phyloP scores from a whole-genome alignment of 2,888 invertebrate species.

The Ferrisia virgata region DNA sequence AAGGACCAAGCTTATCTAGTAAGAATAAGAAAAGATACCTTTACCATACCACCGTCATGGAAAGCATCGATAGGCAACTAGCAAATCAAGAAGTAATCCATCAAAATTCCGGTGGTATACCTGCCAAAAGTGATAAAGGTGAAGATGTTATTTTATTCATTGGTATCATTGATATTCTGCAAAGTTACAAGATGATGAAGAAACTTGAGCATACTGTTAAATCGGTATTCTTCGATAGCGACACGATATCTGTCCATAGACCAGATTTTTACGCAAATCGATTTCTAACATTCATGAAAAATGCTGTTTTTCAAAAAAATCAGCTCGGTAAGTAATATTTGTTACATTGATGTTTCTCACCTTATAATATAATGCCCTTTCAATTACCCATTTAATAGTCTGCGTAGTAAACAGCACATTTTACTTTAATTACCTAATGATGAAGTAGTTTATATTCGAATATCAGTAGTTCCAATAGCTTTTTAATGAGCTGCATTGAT shows the following conservation, averaged over 20 bases:
- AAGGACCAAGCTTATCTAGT: constrained; percentile 24
- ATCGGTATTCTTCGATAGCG: constrained; percentile 41
- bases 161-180: constrained; percentile 45
- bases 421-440: not conserved
- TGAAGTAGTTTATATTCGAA: not conserved
- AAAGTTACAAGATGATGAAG: constrained; percentile 45
- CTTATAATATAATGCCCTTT: too few relatives aligned
- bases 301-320: constrained; percentile 40
- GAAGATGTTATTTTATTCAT: constrained; percentile 39
- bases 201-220: constrained; percentile 45
- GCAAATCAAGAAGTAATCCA: not conserved
- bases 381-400: too few relatives aligned
- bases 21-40: constrained; percentile 34
- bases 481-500: not conserved
- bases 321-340: constrained; percentile 34
- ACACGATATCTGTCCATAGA: constrained; percentile 43
- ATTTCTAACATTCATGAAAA: constrained; percentile 41
- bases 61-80: constrained; percentile 35
- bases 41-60: constrained; percentile 43
- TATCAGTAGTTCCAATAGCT: not conserved
- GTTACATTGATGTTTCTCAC: too few relatives aligned
- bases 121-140: constrained; percentile 38
- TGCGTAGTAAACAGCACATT: too few relatives aligned
- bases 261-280: constrained; percentile 45
- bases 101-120: constrained; percentile 41